phyloP scores from a whole-genome alignment of 2,113 vertebrate genomes.

The Nymphicus hollandicus region DNA sequence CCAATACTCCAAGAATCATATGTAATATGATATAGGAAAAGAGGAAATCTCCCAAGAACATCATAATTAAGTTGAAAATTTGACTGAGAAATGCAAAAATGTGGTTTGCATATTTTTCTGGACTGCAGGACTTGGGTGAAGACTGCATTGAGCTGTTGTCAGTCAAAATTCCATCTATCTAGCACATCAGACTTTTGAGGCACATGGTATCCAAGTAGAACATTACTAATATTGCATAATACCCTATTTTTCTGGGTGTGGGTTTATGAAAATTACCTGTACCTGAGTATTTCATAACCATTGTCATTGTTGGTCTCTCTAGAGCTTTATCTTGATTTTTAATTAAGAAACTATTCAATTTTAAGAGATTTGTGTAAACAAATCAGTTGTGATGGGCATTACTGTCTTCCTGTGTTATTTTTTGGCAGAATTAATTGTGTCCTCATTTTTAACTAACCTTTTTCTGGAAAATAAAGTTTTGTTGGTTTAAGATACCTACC shows the following conservation, averaged over 20 bases:
- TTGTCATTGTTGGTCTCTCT: not conserved
- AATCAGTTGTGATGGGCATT: not conserved
- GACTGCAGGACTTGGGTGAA: not conserved
- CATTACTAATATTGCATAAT: not conserved
- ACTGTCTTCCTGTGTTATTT: not conserved
- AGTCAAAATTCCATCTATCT: not conserved
- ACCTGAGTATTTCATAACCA: not conserved
- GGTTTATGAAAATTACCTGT: not conserved
- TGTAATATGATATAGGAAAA: not conserved
- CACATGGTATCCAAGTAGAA: not conserved
- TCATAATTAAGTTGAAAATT: conserved; percentile 17
- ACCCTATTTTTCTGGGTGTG: not conserved
- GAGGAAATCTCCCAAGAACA: conserved; percentile 47
- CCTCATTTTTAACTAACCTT: not conserved
- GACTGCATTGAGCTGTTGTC: not conserved
- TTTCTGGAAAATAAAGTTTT: not conserved
- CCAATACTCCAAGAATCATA: conserved; percentile 64
- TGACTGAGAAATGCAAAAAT: conserved; percentile 21
- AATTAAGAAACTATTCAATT: not conserved
- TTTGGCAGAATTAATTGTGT: not conserved
- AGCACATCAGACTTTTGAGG: not conserved
- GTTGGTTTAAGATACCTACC: not conserved
- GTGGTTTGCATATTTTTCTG: not conserved
- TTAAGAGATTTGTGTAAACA: too few species aligned
- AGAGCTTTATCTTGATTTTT: not conserved